A percentile compares a stretch with the other conserved stretches of the same genome.
Evolutionary conservation across 2,797 vertebrate species (phyloP).

Genomic region (Typhlichthys eigenmanni): DNA sequence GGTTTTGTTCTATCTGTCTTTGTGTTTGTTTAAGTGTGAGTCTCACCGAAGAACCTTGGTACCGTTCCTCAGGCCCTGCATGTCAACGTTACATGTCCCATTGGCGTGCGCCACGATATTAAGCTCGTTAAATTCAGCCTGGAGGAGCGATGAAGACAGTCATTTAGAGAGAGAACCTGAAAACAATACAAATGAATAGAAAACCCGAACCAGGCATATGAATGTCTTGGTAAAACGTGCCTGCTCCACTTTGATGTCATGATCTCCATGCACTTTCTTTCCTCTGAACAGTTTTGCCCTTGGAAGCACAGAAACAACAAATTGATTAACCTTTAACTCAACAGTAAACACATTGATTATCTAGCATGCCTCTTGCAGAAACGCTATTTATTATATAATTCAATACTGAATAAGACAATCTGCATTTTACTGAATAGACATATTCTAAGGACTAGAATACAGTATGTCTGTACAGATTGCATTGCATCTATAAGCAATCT

Average conservation of each 20-base stretch:
- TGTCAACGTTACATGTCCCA: conserved; percentile 88
- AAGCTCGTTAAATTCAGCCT: conserved; percentile 97
- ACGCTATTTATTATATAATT: conserved; percentile 5
- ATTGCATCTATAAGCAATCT: background rate
- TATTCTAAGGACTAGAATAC: background rate
- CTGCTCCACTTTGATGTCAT: conserved; percentile 96
- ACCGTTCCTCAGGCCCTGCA: conserved; percentile 88
- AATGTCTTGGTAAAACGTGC: conserved; percentile 63
- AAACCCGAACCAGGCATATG: background rate
- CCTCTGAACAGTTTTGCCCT: conserved; percentile 94
- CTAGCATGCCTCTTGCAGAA: background rate
- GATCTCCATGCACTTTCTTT: conserved; percentile 91
- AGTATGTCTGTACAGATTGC: too few relatives aligned
- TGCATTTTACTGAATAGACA: conserved; percentile 6
- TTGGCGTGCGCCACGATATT: conserved; percentile 92
- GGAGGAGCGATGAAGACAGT: conserved; percentile 25
- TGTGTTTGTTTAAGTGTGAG: background rate
- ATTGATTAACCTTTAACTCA: conserved; percentile 1
- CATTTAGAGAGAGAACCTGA: conserved; percentile 8
- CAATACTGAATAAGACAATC: background rate
- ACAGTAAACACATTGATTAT: background rate
- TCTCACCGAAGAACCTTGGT: conserved; percentile 91
- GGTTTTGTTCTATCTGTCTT: background rate
- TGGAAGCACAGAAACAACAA: conserved; percentile 31
- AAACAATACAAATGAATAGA: conserved; percentile 10